These are phyloP conservation scores for Remorina albescens DNA, from an alignment of 2,797 vertebrate genomes.

Conservation along the genomic window DNA sequence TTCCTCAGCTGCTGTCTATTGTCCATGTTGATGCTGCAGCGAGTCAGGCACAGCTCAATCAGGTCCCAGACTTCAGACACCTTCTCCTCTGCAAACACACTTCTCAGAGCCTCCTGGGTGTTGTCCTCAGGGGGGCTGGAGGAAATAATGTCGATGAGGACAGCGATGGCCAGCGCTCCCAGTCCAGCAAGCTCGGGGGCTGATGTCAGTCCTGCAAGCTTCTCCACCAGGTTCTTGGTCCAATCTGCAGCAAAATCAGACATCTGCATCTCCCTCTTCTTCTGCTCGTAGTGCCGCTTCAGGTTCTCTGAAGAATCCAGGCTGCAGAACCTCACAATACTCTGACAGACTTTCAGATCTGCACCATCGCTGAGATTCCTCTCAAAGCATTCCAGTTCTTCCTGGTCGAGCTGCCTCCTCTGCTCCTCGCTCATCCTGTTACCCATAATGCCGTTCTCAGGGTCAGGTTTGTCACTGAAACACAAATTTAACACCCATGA, in stretches of 20 bases:
- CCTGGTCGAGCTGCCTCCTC: background rate
- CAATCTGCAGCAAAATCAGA: background rate
- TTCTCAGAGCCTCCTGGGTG: background rate
- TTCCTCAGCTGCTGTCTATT: background rate
- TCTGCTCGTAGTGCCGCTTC: conserved; percentile 4
- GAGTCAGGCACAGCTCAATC: conserved; percentile 14
- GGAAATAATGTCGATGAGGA: background rate
- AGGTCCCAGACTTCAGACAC: conserved; percentile 19
- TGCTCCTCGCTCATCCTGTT: too few relatives aligned
- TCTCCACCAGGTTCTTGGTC: background rate
- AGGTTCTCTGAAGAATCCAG: background rate
- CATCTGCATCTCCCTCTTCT: too few relatives aligned
- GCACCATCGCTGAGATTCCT: fast-evolving
- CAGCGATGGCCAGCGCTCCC: background rate
- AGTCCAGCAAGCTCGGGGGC: too few relatives aligned
- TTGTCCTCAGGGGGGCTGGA: conserved; percentile 1
- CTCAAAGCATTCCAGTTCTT: background rate
- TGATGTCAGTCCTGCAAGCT: too few relatives aligned
- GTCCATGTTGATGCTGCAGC: fast-evolving
- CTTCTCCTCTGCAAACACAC: conserved; percentile 28
- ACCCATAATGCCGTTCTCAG: too few relatives aligned
- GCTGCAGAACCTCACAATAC: background rate
- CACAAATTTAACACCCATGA: background rate
- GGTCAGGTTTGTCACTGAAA: background rate
- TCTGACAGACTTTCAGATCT: background rate